Evolutionary conservation across 2,113 vertebrate species (phyloP).

Genomic region (Petromus typicus): DNA sequence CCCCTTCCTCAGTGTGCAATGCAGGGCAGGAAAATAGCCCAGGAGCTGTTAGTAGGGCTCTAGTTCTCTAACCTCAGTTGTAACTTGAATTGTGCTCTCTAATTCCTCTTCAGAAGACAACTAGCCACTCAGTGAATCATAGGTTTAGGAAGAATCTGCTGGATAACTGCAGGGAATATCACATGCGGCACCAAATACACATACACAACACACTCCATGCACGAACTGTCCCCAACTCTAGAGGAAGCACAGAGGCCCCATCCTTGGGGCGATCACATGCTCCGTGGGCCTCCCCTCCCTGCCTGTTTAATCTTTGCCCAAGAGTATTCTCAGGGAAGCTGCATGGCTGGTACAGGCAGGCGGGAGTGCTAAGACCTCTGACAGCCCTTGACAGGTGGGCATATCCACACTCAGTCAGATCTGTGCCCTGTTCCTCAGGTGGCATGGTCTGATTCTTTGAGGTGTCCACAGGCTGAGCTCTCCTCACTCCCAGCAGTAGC

Average conservation of each 20-base stretch:
- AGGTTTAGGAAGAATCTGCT: background rate
- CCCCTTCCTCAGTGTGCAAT: background rate
- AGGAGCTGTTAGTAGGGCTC: background rate
- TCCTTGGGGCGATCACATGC: background rate
- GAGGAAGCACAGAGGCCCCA: background rate
- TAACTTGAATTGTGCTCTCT: constrained; percentile 24
- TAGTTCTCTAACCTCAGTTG: background rate
- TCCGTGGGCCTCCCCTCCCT: background rate
- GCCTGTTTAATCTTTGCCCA: background rate
- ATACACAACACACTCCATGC: background rate
- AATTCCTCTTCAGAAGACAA: constrained; percentile 2
- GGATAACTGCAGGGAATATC: constrained; percentile 7
- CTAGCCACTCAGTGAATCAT: background rate
- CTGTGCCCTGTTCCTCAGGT: background rate
- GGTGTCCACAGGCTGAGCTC: background rate
- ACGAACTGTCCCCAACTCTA: background rate
- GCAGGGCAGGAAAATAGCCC: background rate
- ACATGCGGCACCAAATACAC: background rate
- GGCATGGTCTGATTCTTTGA: background rate
- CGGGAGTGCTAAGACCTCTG: background rate
- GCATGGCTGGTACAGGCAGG: background rate
- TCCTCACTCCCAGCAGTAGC: background rate
- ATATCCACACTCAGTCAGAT: background rate
- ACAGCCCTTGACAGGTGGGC: background rate
- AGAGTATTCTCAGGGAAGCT: background rate